Conservation (phyloP, 2,888 invertebrate species). For the Euplagia quadripunctaria region DNA sequence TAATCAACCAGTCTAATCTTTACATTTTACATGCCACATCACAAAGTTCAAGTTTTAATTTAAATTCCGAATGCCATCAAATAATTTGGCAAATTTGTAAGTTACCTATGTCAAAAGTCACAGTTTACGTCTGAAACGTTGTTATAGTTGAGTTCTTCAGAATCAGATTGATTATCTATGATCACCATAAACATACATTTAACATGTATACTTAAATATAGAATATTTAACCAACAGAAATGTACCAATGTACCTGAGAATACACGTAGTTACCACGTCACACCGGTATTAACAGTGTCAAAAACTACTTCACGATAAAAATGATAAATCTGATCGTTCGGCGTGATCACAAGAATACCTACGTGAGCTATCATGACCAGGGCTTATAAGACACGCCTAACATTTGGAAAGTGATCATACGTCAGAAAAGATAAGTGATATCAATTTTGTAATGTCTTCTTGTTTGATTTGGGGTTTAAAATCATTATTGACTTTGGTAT, state of each 20-base stretch:
- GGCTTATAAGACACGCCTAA: slow-evolving; percentile 63
- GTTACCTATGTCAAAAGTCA: no score
- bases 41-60: no score
- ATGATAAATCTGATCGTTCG: slow-evolving; percentile 78
- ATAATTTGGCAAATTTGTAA: no score
- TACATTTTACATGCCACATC: no score
- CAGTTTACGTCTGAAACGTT: background rate
- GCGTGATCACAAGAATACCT: slow-evolving; percentile 62
- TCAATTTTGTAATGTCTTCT: slow-evolving; percentile 5
- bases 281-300: slow-evolving; percentile 67
- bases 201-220: background rate
- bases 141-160: background rate
- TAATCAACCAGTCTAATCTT: no score
- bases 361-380: slow-evolving; percentile 46
- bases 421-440: slow-evolving; percentile 30
- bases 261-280: slow-evolving; percentile 55
- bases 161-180: background rate
- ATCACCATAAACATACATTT: background rate
- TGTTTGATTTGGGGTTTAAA: background rate
- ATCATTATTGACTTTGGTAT: background rate
- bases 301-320: slow-evolving; percentile 61
- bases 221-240: slow-evolving; percentile 2
- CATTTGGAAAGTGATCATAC: slow-evolving; percentile 37
- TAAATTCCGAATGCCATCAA: no score
- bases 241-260: slow-evolving; percentile 18